These are phyloP conservation scores for Procavia capensis DNA, from an alignment of 2,113 vertebrate genomes.

Conservation along the genomic window DNA sequence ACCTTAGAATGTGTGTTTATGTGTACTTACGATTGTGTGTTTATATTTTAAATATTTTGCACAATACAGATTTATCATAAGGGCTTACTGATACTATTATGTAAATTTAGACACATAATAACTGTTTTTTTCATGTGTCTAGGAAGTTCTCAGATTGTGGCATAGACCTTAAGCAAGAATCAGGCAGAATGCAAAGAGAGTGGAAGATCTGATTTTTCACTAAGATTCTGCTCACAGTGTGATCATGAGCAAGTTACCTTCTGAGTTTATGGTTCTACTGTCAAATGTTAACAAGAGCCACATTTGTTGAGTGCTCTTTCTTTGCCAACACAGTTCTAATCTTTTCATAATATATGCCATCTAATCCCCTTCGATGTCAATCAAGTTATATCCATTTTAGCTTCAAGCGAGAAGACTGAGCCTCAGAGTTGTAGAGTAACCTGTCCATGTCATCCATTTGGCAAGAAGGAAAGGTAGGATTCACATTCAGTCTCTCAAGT, in stretches of 20 bases:
- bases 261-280: not conserved
- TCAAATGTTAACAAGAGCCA: not conserved
- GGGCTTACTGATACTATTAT: not conserved
- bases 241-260: not conserved
- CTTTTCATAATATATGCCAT: fast-evolving
- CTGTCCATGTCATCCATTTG: not conserved
- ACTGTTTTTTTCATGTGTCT: not conserved
- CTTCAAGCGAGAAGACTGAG: not conserved
- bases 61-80: not conserved
- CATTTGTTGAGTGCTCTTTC: not conserved
- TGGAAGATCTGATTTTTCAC: not conserved
- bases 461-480: not conserved
- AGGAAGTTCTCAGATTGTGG: not conserved
- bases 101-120: not conserved
- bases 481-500: not conserved
- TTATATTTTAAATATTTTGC: not conserved
- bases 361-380: not conserved
- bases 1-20: not conserved
- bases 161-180: not conserved
- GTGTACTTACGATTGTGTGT: not conserved
- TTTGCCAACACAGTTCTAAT: not conserved
- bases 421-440: not conserved
- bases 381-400: not conserved
- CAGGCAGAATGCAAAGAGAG: not conserved
- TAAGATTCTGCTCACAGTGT: not conserved